Evolutionary conservation across 2,888 invertebrate species (phyloP).

Genomic region (Leptinotarsa peninsularis): DNA sequence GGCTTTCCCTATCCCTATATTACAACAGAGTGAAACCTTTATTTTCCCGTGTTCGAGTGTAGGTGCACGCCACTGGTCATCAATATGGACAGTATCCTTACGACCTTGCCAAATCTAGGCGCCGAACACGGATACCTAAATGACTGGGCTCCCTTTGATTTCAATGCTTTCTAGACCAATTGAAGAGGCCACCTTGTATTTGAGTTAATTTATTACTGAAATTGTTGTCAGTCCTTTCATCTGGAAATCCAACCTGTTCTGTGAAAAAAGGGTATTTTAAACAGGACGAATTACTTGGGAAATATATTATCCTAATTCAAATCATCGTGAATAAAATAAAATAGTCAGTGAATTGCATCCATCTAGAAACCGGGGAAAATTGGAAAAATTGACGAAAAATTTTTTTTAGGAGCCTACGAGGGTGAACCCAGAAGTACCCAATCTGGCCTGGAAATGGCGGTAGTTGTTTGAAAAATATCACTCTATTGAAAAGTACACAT

Average conservation of each 20-base stretch:
- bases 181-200: conserved; percentile 35
- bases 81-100: conserved; percentile 25
- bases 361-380: too few relatives aligned
- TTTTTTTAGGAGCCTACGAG: too few relatives aligned
- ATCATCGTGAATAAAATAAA: too few relatives aligned
- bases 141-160: conserved; percentile 52
- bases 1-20: too few relatives aligned
- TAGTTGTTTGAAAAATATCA: too few relatives aligned
- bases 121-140: conserved; percentile 48
- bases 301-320: too few relatives aligned
- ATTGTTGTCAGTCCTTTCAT: background rate
- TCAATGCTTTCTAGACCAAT: conserved; percentile 47
- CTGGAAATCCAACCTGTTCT: background rate
- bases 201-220: conserved; percentile 35
- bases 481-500: too few relatives aligned
- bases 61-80: conserved; percentile 16
- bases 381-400: too few relatives aligned
- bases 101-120: conserved; percentile 42
- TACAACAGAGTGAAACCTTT: background rate
- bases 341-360: too few relatives aligned
- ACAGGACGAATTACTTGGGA: background rate
- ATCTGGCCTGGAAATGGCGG: too few relatives aligned
- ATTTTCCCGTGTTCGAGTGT: background rate
- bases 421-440: too few relatives aligned
- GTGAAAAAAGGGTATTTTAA: background rate